Evolutionary conservation across 2,113 vertebrate genomes (phyloP).

Genomic region (Vulpes vulpes): DNA sequence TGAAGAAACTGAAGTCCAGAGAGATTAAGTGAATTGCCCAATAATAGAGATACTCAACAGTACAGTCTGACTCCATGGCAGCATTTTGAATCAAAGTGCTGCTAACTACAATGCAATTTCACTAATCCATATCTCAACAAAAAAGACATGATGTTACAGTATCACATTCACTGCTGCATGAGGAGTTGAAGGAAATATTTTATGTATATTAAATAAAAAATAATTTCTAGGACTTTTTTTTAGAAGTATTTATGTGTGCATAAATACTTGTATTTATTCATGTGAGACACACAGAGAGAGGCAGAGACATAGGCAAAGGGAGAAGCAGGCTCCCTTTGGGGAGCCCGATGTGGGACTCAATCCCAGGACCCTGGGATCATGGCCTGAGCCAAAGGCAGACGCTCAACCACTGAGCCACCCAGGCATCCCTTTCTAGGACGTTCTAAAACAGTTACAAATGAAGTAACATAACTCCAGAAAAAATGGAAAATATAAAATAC

Average conservation of each 20-base stretch:
- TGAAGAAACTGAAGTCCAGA: background rate
- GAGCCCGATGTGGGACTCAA: no score
- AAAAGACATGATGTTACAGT: background rate
- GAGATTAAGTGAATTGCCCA: background rate
- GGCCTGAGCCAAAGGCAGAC: no score
- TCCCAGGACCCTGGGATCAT: no score
- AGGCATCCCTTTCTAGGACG: background rate
- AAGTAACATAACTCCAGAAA: background rate
- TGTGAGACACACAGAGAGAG: no score
- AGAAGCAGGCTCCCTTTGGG: no score
- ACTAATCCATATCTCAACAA: background rate
- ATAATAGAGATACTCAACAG: background rate
- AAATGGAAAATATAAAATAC: background rate
- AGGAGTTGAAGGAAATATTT: background rate
- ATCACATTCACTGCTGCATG: background rate
- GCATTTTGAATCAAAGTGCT: background rate
- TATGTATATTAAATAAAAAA: background rate
- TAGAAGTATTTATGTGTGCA: no score
- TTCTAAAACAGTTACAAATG: slow-evolving; percentile 11
- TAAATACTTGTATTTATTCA: no score
- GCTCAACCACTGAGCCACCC: no score
- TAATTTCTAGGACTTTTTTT: no score
- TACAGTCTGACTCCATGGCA: background rate
- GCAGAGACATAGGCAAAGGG: no score
- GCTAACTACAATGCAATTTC: background rate